Conservation (phyloP, 2,113 vertebrate species). For the Artemisiospiza belli region DNA sequence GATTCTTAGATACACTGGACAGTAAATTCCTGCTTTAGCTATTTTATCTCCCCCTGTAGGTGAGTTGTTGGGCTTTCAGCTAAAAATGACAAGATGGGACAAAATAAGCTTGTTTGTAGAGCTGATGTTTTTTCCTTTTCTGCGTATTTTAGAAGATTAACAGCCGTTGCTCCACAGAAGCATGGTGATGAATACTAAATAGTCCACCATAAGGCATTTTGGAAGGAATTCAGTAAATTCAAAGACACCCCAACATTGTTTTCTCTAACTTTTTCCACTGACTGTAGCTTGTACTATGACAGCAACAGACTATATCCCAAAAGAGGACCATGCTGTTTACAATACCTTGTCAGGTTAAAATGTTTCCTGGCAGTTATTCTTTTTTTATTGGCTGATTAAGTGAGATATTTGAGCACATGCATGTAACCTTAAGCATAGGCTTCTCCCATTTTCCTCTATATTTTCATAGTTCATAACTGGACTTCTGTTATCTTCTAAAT, state of each 20-base stretch:
- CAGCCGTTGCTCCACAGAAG: slow-evolving; percentile 19
- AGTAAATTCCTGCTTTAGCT: background rate
- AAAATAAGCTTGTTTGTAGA: background rate
- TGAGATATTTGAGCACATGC: background rate
- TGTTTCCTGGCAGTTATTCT: background rate
- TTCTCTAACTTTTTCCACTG: background rate
- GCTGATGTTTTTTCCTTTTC: slow-evolving; percentile 20
- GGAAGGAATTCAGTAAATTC: slow-evolving; percentile 33
- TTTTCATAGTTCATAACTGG: background rate
- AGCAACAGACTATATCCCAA: background rate
- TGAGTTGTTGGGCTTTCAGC: background rate
- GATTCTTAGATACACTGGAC: background rate
- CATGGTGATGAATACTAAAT: slow-evolving; percentile 46
- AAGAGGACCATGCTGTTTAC: background rate
- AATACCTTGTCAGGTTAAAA: background rate
- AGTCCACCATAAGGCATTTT: slow-evolving; percentile 25
- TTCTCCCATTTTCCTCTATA: background rate
- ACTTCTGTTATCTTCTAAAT: background rate
- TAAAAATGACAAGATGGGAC: background rate
- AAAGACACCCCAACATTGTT: background rate
- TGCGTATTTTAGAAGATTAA: slow-evolving; percentile 49
- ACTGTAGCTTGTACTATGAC: background rate
- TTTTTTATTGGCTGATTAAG: background rate
- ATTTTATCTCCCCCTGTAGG: background rate
- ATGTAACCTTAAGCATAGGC: background rate